Evolutionary conservation across 2,797 vertebrate genomes (phyloP).

Genomic region (Schizopygopsis pylzovi): DNA sequence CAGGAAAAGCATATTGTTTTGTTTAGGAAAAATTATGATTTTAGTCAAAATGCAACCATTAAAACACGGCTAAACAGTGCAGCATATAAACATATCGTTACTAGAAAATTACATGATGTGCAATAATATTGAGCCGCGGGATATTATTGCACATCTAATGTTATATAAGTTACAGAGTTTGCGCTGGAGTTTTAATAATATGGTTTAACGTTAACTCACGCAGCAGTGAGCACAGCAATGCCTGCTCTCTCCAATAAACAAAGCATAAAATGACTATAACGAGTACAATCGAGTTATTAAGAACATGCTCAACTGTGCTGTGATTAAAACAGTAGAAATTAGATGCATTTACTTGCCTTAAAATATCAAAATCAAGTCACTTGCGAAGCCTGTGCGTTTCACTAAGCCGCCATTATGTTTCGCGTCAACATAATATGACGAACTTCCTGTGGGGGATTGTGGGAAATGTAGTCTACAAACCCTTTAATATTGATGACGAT

Average conservation of each 20-base stretch:
- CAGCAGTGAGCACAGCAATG: neutral
- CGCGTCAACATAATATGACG: constrained; percentile 54
- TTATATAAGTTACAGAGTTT: neutral
- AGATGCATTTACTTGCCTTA: constrained; percentile 56
- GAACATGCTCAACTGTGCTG: neutral
- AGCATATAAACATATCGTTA: too few species aligned
- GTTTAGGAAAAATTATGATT: neutral
- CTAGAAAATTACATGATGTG: neutral
- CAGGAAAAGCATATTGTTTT: neutral
- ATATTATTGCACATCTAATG: neutral
- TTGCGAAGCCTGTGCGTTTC: constrained; percentile 70
- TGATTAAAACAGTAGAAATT: neutral
- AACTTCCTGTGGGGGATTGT: constrained; percentile 40
- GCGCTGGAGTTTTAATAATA: neutral
- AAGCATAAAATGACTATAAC: neutral
- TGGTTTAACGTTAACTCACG: too few species aligned
- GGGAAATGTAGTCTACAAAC: constrained; percentile 69
- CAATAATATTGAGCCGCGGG: neutral
- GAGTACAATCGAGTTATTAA: neutral
- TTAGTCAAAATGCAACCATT: neutral
- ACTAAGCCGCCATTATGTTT: constrained; percentile 71
- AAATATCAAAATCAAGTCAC: constrained; percentile 63
- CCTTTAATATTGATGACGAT: neutral
- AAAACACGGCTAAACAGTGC: neutral
- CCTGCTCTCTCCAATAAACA: neutral